These are phyloP conservation scores for Taphrorychus bicolor DNA, from an alignment of 2,888 invertebrate species.

Conservation along the genomic window DNA sequence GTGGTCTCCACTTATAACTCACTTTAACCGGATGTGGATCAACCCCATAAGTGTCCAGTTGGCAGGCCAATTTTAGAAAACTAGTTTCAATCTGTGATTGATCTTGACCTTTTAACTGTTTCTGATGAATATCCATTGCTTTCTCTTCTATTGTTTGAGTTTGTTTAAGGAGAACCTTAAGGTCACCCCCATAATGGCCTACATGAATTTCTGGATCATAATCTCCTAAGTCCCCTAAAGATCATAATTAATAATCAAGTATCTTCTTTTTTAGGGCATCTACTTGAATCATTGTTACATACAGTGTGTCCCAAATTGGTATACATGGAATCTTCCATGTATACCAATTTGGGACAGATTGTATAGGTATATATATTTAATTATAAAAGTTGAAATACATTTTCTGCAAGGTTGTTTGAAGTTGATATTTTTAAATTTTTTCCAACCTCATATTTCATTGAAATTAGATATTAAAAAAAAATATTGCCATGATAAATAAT, in stretches of 20 bases:
- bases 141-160: constrained; percentile 90
- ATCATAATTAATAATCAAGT: too few relatives aligned
- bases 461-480: too few relatives aligned
- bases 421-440: too few relatives aligned
- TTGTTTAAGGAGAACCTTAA: constrained; percentile 91
- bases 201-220: constrained; percentile 88
- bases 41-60: constrained; percentile 95
- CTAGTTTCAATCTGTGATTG: constrained; percentile 87
- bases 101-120: constrained; percentile 84
- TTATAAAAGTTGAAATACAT: too few relatives aligned
- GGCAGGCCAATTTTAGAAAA: constrained; percentile 90
- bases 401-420: too few relatives aligned
- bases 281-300: too few relatives aligned
- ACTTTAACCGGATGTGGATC: constrained; percentile 98
- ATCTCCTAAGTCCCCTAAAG: constrained; percentile 91
- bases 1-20: constrained; percentile 32
- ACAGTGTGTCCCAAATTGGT: too few relatives aligned
- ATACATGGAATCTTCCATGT: too few relatives aligned
- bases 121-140: constrained; percentile 91
- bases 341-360: too few relatives aligned
- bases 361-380: too few relatives aligned
- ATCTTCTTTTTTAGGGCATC: too few relatives aligned
- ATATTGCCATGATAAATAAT: not conserved
- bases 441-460: too few relatives aligned
- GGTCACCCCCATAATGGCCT: constrained; percentile 89